Evolutionary conservation across 2,888 invertebrate genomes (phyloP).

Genomic region (Rotaria sp.): DNA sequence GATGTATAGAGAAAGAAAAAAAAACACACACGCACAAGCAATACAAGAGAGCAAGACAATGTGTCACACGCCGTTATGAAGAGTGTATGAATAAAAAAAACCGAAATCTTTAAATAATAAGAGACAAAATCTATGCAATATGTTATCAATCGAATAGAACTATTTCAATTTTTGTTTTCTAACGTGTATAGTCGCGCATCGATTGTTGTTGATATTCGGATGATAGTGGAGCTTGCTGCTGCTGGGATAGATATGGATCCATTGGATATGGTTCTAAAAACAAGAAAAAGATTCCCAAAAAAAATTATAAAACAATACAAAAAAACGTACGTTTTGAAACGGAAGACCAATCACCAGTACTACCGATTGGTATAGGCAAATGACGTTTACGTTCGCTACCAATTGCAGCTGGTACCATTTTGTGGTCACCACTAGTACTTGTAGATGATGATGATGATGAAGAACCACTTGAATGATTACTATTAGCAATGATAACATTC

Average conservation of each 20-base stretch:
- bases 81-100: constrained; percentile 15
- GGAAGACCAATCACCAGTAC: background rate
- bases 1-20: background rate
- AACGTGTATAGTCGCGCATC: background rate
- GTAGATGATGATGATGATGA: background rate
- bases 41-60: constrained; percentile 5
- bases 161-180: background rate
- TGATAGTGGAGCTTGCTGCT: background rate
- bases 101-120: constrained; percentile 1
- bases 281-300: background rate
- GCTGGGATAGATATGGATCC: background rate
- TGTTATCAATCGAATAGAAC: background rate
- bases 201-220: background rate
- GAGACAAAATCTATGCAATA: constrained; percentile 8
- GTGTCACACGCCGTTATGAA: constrained; percentile 9
- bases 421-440: background rate
- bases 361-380: background rate
- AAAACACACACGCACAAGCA: constrained; percentile 24
- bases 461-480: constrained; percentile 16
- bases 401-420: constrained; percentile 19
- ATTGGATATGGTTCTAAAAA: background rate
- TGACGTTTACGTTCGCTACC: constrained; percentile 18
- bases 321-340: background rate
- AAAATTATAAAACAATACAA: too few relatives aligned
- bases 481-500: background rate